These are phyloP conservation scores for Oligia fasciuncula DNA, from an alignment of 2,888 invertebrate genomes.

Conservation along the genomic window DNA sequence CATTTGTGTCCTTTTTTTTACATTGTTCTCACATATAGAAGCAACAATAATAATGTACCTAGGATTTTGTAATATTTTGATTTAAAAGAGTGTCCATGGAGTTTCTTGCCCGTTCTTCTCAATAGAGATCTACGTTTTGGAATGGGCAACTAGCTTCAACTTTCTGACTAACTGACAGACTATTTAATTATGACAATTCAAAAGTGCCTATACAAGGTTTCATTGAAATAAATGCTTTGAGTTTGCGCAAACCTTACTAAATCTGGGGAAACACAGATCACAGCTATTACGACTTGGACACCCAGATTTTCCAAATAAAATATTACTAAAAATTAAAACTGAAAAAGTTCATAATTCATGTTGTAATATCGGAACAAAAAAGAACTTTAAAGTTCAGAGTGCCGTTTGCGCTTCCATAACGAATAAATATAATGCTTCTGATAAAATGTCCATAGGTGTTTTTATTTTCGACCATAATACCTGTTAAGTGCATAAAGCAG, in stretches of 20 bases:
- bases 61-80: too few species aligned
- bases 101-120: too few species aligned
- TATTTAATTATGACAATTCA: too few species aligned
- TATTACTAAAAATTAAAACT: not conserved
- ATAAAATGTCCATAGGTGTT: constrained; percentile 52
- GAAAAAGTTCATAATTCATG: not conserved
- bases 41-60: too few species aligned
- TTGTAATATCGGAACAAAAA: not conserved
- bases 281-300: not conserved
- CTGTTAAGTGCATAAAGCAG: constrained; percentile 66
- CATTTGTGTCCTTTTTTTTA: too few species aligned
- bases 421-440: constrained; percentile 38
- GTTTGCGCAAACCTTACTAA: not conserved
- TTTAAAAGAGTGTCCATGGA: too few species aligned
- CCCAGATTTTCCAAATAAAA: not conserved
- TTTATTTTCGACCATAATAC: constrained; percentile 55
- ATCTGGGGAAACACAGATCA: not conserved
- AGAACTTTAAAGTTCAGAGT: constrained; percentile 1
- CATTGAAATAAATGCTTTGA: too few species aligned
- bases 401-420: not conserved
- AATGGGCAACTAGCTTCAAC: too few species aligned
- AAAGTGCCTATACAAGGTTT: too few species aligned
- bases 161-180: too few species aligned
- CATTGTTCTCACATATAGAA: too few species aligned
- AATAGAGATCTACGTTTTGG: too few species aligned